phyloP scores from a whole-genome alignment of 2,888 invertebrate genomes.

The Lasioglossum leucozonium region DNA sequence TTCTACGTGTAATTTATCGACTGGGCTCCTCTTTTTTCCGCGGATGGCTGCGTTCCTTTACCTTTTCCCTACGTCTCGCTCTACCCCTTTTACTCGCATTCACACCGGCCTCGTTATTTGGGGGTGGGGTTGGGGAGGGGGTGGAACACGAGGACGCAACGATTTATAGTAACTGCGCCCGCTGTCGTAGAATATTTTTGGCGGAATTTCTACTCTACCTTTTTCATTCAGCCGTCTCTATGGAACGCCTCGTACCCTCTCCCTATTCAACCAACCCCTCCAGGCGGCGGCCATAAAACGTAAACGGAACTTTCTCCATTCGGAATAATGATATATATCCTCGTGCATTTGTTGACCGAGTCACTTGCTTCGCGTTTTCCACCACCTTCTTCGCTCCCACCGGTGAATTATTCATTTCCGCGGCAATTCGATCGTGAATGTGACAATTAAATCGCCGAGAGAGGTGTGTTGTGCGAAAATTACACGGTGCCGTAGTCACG shows the following conservation, averaged over 20 bases:
- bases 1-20: slow-evolving; percentile 66
- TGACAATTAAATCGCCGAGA: background rate
- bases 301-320: slow-evolving; percentile 41
- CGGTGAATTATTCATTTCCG: background rate
- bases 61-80: slow-evolving; percentile 55
- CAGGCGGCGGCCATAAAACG: slow-evolving; percentile 37
- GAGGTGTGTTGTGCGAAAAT: background rate
- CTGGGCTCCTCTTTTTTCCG: slow-evolving; percentile 46
- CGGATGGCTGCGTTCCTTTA: slow-evolving; percentile 51
- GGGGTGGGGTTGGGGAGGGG: slow-evolving; percentile 21
- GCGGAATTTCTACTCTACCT: slow-evolving; percentile 74
- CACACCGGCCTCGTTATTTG: slow-evolving; percentile 16
- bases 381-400: background rate
- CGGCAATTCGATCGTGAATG: background rate
- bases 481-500: background rate
- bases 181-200: slow-evolving; percentile 80
- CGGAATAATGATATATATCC: slow-evolving; percentile 15
- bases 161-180: slow-evolving; percentile 81
- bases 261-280: slow-evolving; percentile 26
- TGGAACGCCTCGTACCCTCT: slow-evolving; percentile 25
- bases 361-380: slow-evolving; percentile 16
- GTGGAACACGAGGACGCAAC: slow-evolving; percentile 71
- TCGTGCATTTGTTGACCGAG: slow-evolving; percentile 2
- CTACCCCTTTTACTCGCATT: slow-evolving; percentile 35
- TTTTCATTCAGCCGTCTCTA: slow-evolving; percentile 48